Evolutionary conservation across 2,888 invertebrate genomes (phyloP).

Genomic region (Coelogynopora nodosa): DNA sequence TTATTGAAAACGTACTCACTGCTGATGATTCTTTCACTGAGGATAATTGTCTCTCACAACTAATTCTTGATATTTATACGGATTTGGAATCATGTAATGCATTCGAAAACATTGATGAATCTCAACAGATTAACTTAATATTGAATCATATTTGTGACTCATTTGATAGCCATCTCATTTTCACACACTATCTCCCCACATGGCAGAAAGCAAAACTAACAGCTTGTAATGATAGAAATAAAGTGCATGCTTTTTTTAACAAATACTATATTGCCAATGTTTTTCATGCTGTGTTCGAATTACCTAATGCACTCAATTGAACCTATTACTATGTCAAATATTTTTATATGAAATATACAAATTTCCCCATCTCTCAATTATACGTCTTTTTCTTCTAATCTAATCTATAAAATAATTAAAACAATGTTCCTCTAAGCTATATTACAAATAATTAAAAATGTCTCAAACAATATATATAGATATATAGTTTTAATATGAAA

Average conservation of each 20-base stretch:
- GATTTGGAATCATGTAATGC: background rate
- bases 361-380: background rate
- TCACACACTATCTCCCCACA: background rate
- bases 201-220: background rate
- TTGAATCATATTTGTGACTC: background rate
- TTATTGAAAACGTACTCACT: background rate
- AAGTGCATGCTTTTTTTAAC: background rate
- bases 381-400: background rate
- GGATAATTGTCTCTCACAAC: background rate
- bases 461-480: too few species aligned
- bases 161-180: background rate
- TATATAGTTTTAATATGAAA: too few species aligned
- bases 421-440: too few species aligned
- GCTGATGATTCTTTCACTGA: background rate
- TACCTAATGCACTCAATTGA: background rate
- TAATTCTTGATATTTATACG: background rate
- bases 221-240: background rate
- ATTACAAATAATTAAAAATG: too few species aligned
- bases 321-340: background rate
- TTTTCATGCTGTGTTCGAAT: background rate
- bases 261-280: background rate
- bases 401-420: background rate
- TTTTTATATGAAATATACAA: background rate
- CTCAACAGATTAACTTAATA: background rate
- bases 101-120: background rate